Base-by-base conservation (phyloP, 2,888 invertebrate genomes). In the Sphaerophoria taeniata region DNA sequence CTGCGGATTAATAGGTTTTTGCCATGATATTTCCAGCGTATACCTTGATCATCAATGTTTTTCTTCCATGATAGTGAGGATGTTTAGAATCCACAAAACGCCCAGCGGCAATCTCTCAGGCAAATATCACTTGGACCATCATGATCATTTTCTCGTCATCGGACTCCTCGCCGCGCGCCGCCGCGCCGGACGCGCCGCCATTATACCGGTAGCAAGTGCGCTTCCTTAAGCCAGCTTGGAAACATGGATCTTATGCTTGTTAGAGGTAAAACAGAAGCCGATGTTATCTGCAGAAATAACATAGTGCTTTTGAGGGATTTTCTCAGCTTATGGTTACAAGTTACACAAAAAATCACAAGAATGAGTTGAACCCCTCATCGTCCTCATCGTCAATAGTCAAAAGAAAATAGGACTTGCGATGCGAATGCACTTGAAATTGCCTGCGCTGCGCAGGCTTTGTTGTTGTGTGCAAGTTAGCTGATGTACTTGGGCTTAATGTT, bases 101-200 rank as follows among this genome's bases (percentile, higher is more conserved):
- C n/a, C 36, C 80, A 75, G 76, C 72, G 84, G 80, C 79, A 85
- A 85, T 86, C 81, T 86, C 70, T 80, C 81, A 86, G 81, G 70
- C 70, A 86, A 86, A 86, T 86, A n/a, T n/a, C 85, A 86, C 84
- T 81, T 86, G 85, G 85, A 81, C 81, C 85, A 70, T 86, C 85
- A 69, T 80, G 70, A 63, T 76, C 79, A 24, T 84, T 43, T 43
- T 43, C 11, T 43, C 9, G 39, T 43, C 39, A 6, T 63, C 81
- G 14, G 36, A n/a, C 14, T 74, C 55, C 24, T 24, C 31, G 45
- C 36, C 33, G 14, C 6, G 36, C 47, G 34, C 56, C 61, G 11
- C 5, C 7, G 39, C 7, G 39, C 2, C 7, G 9, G 5, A 43
- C 39, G 9, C 16, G 14, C 45, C 33, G 14, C 51, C n/a, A 14